A percentile compares a stretch with the other conserved stretches of the same genome.
phyloP scores from a whole-genome alignment of 2,888 invertebrate species.

The Dendrolimus pini region DNA sequence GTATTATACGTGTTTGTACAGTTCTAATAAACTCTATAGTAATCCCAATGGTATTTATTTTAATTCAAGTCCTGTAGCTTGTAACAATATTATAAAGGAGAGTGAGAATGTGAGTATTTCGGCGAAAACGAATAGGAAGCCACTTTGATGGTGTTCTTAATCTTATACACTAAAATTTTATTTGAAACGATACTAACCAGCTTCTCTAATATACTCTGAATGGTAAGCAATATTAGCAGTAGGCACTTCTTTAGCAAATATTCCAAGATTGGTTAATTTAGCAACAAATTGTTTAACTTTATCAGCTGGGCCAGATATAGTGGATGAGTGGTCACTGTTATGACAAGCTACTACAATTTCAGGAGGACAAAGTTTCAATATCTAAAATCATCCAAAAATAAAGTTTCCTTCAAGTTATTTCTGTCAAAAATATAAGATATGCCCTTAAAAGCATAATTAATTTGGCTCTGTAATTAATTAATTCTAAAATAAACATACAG shows the following conservation, averaged over 20 bases:
- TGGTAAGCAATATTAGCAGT: slow-evolving; percentile 91
- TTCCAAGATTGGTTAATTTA: slow-evolving; percentile 31
- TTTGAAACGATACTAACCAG: slow-evolving; percentile 37
- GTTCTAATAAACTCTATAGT: too few species aligned
- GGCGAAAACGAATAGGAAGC: too few species aligned
- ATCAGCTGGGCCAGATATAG: slow-evolving; percentile 83
- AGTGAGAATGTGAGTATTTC: too few species aligned
- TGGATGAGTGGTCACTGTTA: slow-evolving; percentile 84
- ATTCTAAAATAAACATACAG: not conserved
- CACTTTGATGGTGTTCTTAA: too few species aligned
- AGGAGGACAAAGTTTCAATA: slow-evolving; percentile 54
- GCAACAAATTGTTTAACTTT: slow-evolving; percentile 73
- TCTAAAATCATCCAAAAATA: slow-evolving; percentile 11
- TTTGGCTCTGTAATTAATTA: not conserved
- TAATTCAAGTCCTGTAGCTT: too few species aligned
- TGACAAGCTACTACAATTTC: slow-evolving; percentile 85
- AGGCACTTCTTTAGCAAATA: slow-evolving; percentile 37
- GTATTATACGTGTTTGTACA: too few species aligned
- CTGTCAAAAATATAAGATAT: not conserved
- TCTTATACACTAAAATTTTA: not conserved
- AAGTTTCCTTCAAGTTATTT: not conserved
- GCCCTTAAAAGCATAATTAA: not conserved
- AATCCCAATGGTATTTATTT: too few species aligned
- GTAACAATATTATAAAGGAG: too few species aligned
- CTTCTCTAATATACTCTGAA: slow-evolving; percentile 83